Conservation (phyloP, 2,888 invertebrate species). For the Lasius platythorax region DNA sequence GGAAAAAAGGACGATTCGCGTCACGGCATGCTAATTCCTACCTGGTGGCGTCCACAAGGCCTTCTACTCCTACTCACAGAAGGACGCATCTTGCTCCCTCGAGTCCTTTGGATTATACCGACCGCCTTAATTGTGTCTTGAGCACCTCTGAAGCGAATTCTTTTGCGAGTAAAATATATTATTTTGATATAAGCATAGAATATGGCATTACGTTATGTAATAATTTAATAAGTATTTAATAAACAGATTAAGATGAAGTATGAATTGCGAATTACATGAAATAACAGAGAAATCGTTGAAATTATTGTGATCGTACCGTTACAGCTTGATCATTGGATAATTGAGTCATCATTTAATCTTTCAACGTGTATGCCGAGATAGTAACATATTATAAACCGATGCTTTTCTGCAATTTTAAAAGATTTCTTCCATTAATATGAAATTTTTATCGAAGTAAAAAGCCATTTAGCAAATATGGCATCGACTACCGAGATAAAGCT, state of each 20-base stretch:
- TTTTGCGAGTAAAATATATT: not conserved
- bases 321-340: slow-evolving; percentile 5
- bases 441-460: slow-evolving; percentile 40
- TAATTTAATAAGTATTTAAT: not conserved
- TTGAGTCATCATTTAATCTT: slow-evolving; percentile 33
- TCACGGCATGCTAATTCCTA: slow-evolving; percentile 76
- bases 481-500: slow-evolving; percentile 49
- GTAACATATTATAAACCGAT: not conserved
- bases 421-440: slow-evolving; percentile 17
- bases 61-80: slow-evolving; percentile 27
- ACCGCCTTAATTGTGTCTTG: slow-evolving; percentile 25
- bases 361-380: not conserved
- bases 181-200: not conserved
- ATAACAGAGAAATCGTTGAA: not conserved
- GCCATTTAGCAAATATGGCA: slow-evolving; percentile 39
- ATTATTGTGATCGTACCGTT: not conserved
- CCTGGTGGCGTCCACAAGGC: slow-evolving; percentile 68
- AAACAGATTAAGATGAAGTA: not conserved
- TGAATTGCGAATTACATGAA: not conserved
- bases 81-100: slow-evolving; percentile 16
- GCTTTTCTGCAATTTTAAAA: not conserved
- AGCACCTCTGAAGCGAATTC: slow-evolving; percentile 7
- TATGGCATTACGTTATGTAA: not conserved
- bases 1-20: slow-evolving; percentile 51
- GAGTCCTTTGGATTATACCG: slow-evolving; percentile 23